Conservation (phyloP, 2,113 vertebrate genomes). For the Mus pahari region DNA sequence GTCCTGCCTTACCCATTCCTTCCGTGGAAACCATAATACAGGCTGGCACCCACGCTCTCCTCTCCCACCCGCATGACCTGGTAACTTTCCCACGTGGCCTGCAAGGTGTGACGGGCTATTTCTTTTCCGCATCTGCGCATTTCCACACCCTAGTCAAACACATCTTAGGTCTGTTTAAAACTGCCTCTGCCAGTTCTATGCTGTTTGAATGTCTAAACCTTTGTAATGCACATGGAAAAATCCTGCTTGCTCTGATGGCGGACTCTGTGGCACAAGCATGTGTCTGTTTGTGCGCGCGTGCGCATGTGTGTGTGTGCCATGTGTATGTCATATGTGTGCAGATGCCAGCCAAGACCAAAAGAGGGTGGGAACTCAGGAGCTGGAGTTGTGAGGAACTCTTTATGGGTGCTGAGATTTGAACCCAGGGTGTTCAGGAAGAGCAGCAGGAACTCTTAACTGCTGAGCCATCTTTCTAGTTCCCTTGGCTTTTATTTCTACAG, state of each 20-base stretch:
- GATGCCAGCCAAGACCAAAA: background rate
- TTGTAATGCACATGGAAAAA: background rate
- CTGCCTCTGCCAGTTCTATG: background rate
- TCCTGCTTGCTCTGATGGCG: background rate
- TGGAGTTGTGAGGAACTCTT: background rate
- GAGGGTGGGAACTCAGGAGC: background rate
- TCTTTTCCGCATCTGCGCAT: background rate
- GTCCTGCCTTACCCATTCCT: background rate
- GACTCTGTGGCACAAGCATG: background rate
- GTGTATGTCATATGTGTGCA: background rate
- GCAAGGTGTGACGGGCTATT: too few relatives aligned
- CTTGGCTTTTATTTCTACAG: conserved; percentile 18
- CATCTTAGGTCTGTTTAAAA: background rate
- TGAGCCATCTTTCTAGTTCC: background rate
- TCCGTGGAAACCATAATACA: background rate
- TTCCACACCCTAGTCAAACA: background rate
- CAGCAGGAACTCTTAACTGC: background rate
- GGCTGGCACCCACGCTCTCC: background rate
- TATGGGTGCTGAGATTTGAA: background rate
- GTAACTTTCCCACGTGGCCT: background rate
- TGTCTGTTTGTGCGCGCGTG: background rate
- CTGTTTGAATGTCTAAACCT: conserved; percentile 41
- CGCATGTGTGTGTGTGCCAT: too few relatives aligned
- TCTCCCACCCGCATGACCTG: fast-evolving
- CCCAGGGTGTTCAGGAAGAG: too few relatives aligned